Evolutionary conservation across 1,140 invertebrate genomes (phyloP), one percentile per base, ranked within the genome.

Genomic region (Pachypsylla venusta): DNA sequence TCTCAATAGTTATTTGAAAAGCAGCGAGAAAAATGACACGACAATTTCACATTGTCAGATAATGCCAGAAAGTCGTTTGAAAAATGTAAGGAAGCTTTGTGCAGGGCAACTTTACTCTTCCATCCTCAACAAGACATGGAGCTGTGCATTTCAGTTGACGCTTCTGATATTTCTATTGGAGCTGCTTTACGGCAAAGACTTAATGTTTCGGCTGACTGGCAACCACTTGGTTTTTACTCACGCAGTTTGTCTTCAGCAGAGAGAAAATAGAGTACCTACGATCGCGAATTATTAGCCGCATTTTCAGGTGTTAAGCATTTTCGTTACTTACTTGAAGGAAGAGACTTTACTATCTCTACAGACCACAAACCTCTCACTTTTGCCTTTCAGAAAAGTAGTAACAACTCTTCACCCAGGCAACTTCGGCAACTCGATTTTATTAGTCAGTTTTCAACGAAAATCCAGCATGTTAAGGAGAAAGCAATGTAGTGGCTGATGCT

Each of bases 191-290:
- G 54, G 16, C 58, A 60, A 56, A 25, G 4, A 13, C 5, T n/a
- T 14, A 20, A 57, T 4, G n/a, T 28, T 25, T 12, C 2, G 10
- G 39, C 30, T 30, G n/a, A 26, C 1, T 66, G 65, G 64, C 30
- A 65, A 35, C 73, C 72, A 4, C 58, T 75, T 0, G 69, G 59
- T 10, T 76, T 74, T 61, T 73, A 70, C 57, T 70, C 67, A 10
- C 68, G 63, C 54, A 69, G 68, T 58, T 58, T 74, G 4, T 63
- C 53, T 4, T n/a, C 60, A 13, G 22, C 69, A 2, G 58, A 72
- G 55, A 54, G 14, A 5, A 67, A 67, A 39, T 69, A 70, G 30
- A 61, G 42, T n/a, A 62, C 68, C 1, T 72, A 70, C 40, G 68
- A 74, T 61, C 60, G 69, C 2, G 70, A 75, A 64, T 60, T 76